phyloP scores from a whole-genome alignment of 2,888 invertebrate species.

The Trachelus troglodyta region DNA sequence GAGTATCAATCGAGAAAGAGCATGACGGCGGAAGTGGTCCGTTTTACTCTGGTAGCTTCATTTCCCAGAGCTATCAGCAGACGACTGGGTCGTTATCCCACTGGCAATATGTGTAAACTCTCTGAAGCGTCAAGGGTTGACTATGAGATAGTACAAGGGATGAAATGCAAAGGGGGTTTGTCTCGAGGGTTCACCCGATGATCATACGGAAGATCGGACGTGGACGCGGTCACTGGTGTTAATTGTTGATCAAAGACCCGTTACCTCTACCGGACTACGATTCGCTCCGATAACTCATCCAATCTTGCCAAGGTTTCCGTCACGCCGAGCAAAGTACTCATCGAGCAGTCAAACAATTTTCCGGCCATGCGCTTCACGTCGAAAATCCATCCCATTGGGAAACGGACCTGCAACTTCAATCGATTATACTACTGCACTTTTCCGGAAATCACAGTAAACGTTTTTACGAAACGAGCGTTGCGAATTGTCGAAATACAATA shows the following conservation, averaged over 20 bases:
- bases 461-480: background rate
- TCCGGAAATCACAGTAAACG: background rate
- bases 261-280: conserved; percentile 15
- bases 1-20: background rate
- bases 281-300: conserved; percentile 21
- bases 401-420: background rate
- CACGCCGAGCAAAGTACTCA: conserved; percentile 29
- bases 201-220: conserved; percentile 37
- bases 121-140: background rate
- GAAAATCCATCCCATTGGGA: conserved; percentile 4
- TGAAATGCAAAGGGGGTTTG: background rate
- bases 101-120: background rate
- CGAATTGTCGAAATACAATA: background rate
- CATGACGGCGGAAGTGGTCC: background rate
- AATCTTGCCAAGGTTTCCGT: conserved; percentile 34
- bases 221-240: conserved; percentile 38
- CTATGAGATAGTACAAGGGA: background rate
- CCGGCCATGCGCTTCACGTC: conserved; percentile 23
- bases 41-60: background rate
- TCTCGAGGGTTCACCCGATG: conserved; percentile 20
- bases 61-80: background rate
- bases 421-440: background rate
- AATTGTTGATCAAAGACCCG: conserved; percentile 53
- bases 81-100: background rate
- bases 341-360: conserved; percentile 42